Evolutionary conservation across 2,797 vertebrate species (phyloP).

Genomic region (Hapalemur alaotrensis): DNA sequence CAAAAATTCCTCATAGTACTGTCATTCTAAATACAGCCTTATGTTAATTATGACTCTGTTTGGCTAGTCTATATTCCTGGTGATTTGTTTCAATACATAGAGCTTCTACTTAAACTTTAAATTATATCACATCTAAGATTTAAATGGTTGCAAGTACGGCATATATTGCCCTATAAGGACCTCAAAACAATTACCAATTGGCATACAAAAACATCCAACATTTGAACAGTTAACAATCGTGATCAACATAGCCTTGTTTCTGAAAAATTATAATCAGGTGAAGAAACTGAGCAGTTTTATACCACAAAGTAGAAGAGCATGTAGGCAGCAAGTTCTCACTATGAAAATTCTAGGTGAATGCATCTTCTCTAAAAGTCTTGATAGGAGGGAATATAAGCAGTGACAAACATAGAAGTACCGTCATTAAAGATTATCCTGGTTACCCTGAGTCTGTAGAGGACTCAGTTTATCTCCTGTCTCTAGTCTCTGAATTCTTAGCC

Average conservation of each 20-base stretch:
- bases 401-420: neutral
- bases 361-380: neutral
- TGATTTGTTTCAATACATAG: neutral
- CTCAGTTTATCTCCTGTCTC: neutral
- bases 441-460: neutral
- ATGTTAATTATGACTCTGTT: neutral
- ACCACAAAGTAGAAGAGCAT: neutral
- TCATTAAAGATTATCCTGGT: neutral
- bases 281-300: neutral
- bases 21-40: neutral
- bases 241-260: neutral
- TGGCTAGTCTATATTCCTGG: neutral
- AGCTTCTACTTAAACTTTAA: conserved; percentile 18
- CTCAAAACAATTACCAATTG: neutral
- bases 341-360: neutral
- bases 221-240: neutral
- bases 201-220: neutral
- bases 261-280: neutral
- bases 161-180: neutral
- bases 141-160: neutral
- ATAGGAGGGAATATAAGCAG: neutral
- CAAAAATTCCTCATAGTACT: neutral
- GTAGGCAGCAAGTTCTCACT: neutral
- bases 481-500: neutral
- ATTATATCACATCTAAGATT: conserved; percentile 20